A percentile compares a stretch with the other conserved stretches of the same genome.
Evolutionary conservation across 2,797 vertebrate species (phyloP).

Genomic region (Amblyopsis hoosieri): DNA sequence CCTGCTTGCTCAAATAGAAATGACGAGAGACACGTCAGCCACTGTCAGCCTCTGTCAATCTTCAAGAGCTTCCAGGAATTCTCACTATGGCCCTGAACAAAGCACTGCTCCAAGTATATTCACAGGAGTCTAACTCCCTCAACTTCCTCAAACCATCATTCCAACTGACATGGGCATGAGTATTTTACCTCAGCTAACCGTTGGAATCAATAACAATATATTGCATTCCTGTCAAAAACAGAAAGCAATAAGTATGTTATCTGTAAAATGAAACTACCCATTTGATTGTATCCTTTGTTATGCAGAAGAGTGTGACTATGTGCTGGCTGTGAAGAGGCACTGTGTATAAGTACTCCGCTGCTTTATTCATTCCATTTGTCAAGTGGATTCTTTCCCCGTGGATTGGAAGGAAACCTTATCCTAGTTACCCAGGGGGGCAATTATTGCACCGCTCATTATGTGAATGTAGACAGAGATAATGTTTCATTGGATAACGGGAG

Average conservation of each 20-base stretch:
- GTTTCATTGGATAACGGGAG: constrained; percentile 52
- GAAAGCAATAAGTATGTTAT: neutral
- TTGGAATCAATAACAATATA: constrained; percentile 37
- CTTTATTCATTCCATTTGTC: constrained; percentile 26
- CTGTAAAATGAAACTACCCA: neutral
- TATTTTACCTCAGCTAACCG: constrained; percentile 31
- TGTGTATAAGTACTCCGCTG: constrained; percentile 15
- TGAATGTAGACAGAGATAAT: constrained; percentile 50
- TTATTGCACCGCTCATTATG: constrained; percentile 51
- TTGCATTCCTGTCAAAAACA: constrained; percentile 11
- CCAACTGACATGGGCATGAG: constrained; percentile 30
- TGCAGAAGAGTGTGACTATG: constrained; percentile 23
- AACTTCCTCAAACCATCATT: constrained; percentile 34
- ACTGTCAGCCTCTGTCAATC: constrained; percentile 45
- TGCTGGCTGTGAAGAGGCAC: constrained; percentile 29
- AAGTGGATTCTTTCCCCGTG: constrained; percentile 23
- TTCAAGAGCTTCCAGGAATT: neutral
- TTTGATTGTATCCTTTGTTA: neutral
- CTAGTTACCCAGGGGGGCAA: constrained; percentile 41
- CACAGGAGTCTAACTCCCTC: constrained; percentile 40
- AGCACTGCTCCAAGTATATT: constrained; percentile 38
- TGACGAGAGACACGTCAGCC: constrained; percentile 41
- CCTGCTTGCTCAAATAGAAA: constrained; percentile 38
- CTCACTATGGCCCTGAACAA: neutral
- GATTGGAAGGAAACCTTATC: constrained; percentile 42